Conservation (phyloP, 2,797 vertebrate species). For the Gallinago nigripennis region DNA sequence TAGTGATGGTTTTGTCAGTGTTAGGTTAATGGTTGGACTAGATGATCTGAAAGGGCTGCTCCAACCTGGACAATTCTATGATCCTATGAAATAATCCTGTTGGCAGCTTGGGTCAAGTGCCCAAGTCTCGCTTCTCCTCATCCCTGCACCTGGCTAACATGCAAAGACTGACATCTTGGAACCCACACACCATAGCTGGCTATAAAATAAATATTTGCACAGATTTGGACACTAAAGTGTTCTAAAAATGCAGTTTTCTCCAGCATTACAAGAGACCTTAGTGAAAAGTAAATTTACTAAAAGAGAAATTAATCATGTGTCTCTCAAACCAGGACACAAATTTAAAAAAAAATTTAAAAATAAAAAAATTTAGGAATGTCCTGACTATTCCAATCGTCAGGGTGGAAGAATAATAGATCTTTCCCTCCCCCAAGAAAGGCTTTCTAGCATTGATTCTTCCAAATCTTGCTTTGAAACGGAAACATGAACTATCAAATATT, state of each 20-base stretch:
- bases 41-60: too few relatives aligned
- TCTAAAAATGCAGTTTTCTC: neutral
- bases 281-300: neutral
- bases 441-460: neutral
- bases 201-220: neutral
- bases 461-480: neutral
- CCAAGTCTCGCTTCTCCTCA: neutral
- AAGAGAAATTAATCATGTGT: neutral
- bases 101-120: neutral
- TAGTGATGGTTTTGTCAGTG: too few relatives aligned
- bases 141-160: neutral
- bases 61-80: too few relatives aligned
- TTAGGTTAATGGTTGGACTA: too few relatives aligned
- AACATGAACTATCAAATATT: neutral
- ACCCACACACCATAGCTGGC: neutral
- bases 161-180: neutral
- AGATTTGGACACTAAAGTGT: neutral
- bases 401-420: rapidly evolving
- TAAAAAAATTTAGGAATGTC: neutral
- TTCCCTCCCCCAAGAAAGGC: neutral
- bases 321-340: neutral
- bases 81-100: neutral
- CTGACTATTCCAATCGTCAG: neutral
- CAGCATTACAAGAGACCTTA: neutral
- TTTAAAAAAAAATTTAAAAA: too few relatives aligned